Percentiles rank a stretch among this genome's conserved stretches.
These are phyloP conservation scores for Athalia circularis DNA, from an alignment of 2,888 invertebrate genomes.

Conservation along the genomic window DNA sequence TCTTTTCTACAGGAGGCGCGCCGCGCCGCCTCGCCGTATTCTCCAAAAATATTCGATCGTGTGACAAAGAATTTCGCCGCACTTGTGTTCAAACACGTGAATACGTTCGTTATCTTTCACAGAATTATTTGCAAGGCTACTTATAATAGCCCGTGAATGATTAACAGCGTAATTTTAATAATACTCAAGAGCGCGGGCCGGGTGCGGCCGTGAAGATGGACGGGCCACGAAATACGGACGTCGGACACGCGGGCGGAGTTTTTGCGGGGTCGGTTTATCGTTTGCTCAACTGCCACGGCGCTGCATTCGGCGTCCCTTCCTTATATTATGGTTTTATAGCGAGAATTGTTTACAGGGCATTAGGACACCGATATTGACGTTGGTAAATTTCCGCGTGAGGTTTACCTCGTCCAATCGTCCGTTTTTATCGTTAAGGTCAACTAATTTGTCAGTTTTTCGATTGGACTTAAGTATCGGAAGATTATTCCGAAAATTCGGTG, in stretches of 20 bases:
- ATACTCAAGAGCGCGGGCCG: conserved; percentile 56
- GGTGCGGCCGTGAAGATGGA: conserved; percentile 56
- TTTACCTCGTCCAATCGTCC: background rate
- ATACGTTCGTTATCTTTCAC: conserved; percentile 46
- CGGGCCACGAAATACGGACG: conserved; percentile 49
- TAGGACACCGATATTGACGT: conserved; percentile 6
- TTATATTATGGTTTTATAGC: background rate
- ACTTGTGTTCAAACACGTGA: conserved; percentile 50
- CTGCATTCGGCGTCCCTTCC: conserved; percentile 11
- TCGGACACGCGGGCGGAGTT: conserved; percentile 60
- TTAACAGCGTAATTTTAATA: conserved; percentile 48
- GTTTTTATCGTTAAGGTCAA: background rate
- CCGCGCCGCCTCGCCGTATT: conserved; percentile 53
- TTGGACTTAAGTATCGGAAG: background rate
- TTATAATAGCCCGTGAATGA: conserved; percentile 27
- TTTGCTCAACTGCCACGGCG: conserved; percentile 24
- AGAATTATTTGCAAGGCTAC: conserved; percentile 54
- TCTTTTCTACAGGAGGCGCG: conserved; percentile 56
- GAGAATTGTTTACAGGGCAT: background rate
- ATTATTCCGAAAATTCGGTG: too few relatives aligned
- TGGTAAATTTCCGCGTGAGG: background rate
- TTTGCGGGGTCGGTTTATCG: conserved; percentile 52
- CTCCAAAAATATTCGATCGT: conserved; percentile 55
- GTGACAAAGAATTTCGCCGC: conserved; percentile 52
- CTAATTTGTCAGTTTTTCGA: background rate